Evolutionary conservation across 2,113 vertebrate genomes (phyloP).

Genomic region (Gambusia holbrooki): DNA sequence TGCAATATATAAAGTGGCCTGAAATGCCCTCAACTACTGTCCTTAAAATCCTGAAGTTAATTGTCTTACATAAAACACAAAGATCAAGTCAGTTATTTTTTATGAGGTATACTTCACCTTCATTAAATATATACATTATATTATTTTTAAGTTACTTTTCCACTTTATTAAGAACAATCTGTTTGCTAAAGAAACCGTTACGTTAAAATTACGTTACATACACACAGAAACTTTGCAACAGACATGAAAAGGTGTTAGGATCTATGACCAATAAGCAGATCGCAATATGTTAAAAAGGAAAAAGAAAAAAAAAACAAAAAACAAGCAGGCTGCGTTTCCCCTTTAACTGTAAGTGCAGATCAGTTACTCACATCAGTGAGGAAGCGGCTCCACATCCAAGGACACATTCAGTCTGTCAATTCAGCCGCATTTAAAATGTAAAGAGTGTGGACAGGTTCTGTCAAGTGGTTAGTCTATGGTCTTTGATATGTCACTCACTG

Average conservation of each 20-base stretch:
- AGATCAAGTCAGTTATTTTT: not conserved
- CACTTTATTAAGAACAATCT: not conserved
- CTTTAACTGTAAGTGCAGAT: conserved; percentile 9
- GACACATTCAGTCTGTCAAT: conserved; percentile 40
- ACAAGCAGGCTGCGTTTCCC: not conserved
- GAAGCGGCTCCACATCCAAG: conserved; percentile 18
- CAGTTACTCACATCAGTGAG: conserved; percentile 5
- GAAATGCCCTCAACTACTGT: too few relatives aligned
- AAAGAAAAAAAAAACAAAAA: not conserved
- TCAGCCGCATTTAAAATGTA: conserved; percentile 42
- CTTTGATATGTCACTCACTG: conserved; percentile 55
- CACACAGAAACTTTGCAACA: not conserved
- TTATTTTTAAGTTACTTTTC: not conserved
- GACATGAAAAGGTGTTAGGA: too few relatives aligned
- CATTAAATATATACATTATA: too few relatives aligned
- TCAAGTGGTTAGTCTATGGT: conserved; percentile 33
- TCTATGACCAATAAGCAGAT: conserved; percentile 5
- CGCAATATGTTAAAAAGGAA: not conserved
- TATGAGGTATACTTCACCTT: too few relatives aligned
- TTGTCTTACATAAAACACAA: not conserved
- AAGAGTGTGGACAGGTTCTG: conserved; percentile 53
- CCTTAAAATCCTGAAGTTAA: too few relatives aligned
- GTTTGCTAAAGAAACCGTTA: not conserved
- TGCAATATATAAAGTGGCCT: not conserved
- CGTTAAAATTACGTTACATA: not conserved